A percentile compares a stretch with the other conserved stretches of the same genome.
Conservation (phyloP, 2,888 invertebrate species). For the Eristalinus sepulchralis region DNA sequence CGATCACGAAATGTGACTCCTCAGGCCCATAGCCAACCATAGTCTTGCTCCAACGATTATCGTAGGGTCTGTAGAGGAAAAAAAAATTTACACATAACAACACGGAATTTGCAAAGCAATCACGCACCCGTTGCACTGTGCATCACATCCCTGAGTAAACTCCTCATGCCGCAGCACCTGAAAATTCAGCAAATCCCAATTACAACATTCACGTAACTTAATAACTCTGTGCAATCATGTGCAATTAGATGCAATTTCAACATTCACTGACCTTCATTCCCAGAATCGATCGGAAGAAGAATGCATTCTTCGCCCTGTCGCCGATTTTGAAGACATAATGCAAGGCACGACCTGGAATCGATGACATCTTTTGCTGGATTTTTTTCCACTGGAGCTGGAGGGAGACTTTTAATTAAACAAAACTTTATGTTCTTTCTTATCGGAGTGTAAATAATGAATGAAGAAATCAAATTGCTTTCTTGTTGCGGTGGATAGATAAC, state of each 20-base stretch:
- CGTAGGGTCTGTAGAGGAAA: constrained; percentile 90
- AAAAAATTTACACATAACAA: not conserved
- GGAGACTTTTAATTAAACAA: not conserved
- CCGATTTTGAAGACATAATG: constrained; percentile 99
- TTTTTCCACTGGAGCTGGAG: not conserved
- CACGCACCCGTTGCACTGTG: constrained; percentile 96
- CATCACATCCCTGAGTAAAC: constrained; percentile 97
- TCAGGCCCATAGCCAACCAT: constrained; percentile 99
- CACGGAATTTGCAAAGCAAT: constrained; percentile 8
- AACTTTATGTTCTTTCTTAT: constrained; percentile 9
- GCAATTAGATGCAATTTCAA: constrained; percentile 30
- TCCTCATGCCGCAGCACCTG: constrained; percentile 97
- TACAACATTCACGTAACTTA: constrained; percentile 8
- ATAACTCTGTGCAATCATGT: constrained; percentile 8
- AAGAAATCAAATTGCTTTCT: constrained; percentile 3
- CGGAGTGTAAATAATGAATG: constrained; percentile 33
- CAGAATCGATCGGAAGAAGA: constrained; percentile 94
- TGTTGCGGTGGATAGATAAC: not conserved
- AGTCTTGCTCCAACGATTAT: constrained; percentile 99
- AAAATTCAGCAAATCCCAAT: constrained; percentile 34
- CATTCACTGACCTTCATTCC: constrained; percentile 92
- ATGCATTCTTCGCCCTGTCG: constrained; percentile 90
- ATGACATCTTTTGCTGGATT: constrained; percentile 66
- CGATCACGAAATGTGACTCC: constrained; percentile 96
- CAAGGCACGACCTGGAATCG: constrained; percentile 88